phyloP scores from a whole-genome alignment of 2,888 invertebrate genomes.

The Cerastis leucographa region DNA sequence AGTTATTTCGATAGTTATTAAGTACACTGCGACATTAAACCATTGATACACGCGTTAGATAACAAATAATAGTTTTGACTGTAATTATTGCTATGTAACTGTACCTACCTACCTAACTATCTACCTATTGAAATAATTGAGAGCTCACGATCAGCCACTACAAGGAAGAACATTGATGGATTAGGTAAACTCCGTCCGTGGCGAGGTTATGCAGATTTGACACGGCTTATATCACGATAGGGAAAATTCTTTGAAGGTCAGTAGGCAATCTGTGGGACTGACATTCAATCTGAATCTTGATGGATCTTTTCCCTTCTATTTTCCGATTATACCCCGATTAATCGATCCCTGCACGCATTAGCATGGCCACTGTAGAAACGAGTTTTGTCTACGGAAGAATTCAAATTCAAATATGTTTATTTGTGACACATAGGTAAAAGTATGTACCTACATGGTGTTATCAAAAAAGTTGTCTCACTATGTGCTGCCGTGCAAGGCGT shows the following conservation, averaged over 20 bases:
- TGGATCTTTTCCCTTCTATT: not conserved
- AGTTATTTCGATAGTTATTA: slow-evolving; percentile 5
- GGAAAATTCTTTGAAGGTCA: slow-evolving; percentile 34
- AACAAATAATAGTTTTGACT: slow-evolving; percentile 35
- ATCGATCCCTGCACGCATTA: too few relatives aligned
- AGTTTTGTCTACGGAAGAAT: too few relatives aligned
- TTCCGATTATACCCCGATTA: not conserved
- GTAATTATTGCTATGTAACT: slow-evolving; percentile 24
- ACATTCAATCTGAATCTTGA: slow-evolving; percentile 1
- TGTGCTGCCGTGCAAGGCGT: too few relatives aligned
- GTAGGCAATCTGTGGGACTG: not conserved
- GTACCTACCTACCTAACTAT: not conserved
- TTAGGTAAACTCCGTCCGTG: slow-evolving; percentile 43
- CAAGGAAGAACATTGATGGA: slow-evolving; percentile 54
- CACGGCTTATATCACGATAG: slow-evolving; percentile 35
- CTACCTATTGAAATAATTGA: slow-evolving; percentile 49
- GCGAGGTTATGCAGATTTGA: slow-evolving; percentile 46
- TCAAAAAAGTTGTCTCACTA: too few relatives aligned
- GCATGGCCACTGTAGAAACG: too few relatives aligned
- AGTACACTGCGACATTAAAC: slow-evolving; percentile 12
- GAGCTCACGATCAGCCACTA: slow-evolving; percentile 43
- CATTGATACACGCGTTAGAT: slow-evolving; percentile 40
- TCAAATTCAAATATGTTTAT: too few relatives aligned
- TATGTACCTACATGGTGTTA: too few relatives aligned
- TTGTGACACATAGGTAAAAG: too few relatives aligned